Conservation (phyloP, 35 echinoderm and acorn worm species). For the Lytechinus variegatus region DNA sequence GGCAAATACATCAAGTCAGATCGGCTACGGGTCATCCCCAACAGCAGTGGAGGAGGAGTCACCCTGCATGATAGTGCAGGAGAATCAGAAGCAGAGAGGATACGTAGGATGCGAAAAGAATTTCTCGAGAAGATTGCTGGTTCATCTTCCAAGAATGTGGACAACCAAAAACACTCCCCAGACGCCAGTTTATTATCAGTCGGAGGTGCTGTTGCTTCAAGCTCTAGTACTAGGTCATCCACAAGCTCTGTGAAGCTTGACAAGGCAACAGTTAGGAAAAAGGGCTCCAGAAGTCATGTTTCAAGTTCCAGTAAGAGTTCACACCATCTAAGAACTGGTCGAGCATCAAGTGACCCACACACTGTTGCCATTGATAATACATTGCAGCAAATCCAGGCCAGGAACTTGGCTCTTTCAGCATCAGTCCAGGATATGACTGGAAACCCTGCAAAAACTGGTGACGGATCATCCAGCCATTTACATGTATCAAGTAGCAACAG, state of each 20-base stretch:
- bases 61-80: conserved; percentile 3
- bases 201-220: neutral
- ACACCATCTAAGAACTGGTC: conserved; percentile 36
- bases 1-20: conserved; percentile 10
- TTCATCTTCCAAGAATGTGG: conserved; percentile 18
- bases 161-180: conserved; percentile 19
- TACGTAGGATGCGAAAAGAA: conserved; percentile 43
- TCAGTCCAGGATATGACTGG: conserved; percentile 49
- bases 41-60: neutral
- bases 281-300: conserved; percentile 31
- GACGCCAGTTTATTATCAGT: conserved; percentile 29
- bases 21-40: neutral
- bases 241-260: conserved; percentile 26
- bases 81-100: conserved; percentile 39
- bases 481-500: neutral
- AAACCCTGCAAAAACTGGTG: neutral
- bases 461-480: neutral
- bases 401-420: conserved; percentile 32
- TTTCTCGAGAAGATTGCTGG: conserved; percentile 27
- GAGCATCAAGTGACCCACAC: conserved; percentile 62
- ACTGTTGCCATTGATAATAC: conserved; percentile 49
- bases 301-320: conserved; percentile 9
- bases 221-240: neutral
- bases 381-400: conserved; percentile 38
- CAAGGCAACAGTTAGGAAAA: conserved; percentile 20